A percentile compares a stretch with the other conserved stretches of the same genome.
These are phyloP conservation scores for Sphaerodactylus townsendi DNA, from an alignment of 2,113 vertebrate genomes.

Conservation along the genomic window DNA sequence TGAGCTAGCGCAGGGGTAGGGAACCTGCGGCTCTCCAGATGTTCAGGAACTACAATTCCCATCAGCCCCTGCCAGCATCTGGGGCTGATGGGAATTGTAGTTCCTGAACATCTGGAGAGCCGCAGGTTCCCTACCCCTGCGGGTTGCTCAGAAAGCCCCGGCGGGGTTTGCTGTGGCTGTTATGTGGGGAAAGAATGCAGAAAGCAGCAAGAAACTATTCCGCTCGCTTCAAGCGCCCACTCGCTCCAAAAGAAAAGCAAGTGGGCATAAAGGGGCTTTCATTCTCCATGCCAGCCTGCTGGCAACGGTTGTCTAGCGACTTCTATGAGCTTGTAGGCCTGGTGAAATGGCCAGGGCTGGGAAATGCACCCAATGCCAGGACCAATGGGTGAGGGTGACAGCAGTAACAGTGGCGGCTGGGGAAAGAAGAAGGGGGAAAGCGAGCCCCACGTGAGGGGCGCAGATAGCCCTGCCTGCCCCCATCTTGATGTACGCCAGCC, in stretches of 20 bases:
- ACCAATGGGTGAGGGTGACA: background rate
- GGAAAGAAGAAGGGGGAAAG: background rate
- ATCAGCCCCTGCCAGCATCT: no score
- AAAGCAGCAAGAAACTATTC: constrained; percentile 66
- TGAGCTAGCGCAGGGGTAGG: no score
- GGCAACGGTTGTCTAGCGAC: constrained; percentile 34
- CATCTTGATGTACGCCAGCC: no score
- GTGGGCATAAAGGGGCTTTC: constrained; percentile 57
- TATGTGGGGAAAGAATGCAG: constrained; percentile 61
- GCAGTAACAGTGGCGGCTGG: background rate
- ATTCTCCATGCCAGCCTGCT: constrained; percentile 28
- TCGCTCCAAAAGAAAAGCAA: constrained; percentile 55
- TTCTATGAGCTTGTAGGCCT: no score
- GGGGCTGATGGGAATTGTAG: no score
- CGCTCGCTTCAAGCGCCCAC: background rate
- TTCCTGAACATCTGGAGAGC: no score
- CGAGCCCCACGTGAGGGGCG: no score
- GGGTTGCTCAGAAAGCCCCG: constrained; percentile 56
- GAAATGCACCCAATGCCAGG: background rate
- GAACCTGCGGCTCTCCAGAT: no score
- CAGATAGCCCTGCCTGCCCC: no score
- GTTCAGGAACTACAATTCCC: no score
- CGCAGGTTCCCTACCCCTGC: no score
- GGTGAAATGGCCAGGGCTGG: background rate
- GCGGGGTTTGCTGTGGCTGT: constrained; percentile 25